phyloP scores from a whole-genome alignment of 2,113 vertebrate species.

The Leiothrix lutea region DNA sequence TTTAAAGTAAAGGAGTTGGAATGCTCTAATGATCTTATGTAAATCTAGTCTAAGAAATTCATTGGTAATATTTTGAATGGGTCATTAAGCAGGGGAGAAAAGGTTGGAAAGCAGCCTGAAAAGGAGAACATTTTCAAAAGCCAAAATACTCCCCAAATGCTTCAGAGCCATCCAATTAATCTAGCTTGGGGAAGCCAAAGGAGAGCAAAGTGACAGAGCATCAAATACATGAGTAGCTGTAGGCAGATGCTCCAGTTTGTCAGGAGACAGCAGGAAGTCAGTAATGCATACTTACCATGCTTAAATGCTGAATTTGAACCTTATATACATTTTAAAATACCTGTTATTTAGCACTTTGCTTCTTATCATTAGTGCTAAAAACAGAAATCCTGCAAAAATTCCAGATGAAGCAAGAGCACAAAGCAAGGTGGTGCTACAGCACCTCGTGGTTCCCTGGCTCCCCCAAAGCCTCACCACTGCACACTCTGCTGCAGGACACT shows the following conservation, averaged over 20 bases:
- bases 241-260: not conserved
- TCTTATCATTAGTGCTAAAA: not conserved
- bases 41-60: constrained; percentile 52
- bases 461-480: not conserved
- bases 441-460: not conserved
- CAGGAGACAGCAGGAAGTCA: not conserved
- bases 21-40: constrained; percentile 56
- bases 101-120: constrained; percentile 52
- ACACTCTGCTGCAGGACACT: not conserved
- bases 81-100: constrained; percentile 53
- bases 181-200: not conserved
- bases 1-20: constrained; percentile 56
- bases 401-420: not conserved
- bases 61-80: constrained; percentile 35
- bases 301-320: not conserved
- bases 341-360: not conserved
- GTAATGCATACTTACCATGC: not conserved
- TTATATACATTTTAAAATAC: not conserved
- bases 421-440: not conserved
- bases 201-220: constrained; percentile 1
- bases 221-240: not conserved
- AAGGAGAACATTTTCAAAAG: constrained; percentile 49
- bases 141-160: not conserved
- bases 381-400: not conserved
- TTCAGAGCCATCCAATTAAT: constrained; percentile 44